Evolutionary conservation across 2,797 vertebrate species (phyloP).

Genomic region (Pogoniulus pusillus): DNA sequence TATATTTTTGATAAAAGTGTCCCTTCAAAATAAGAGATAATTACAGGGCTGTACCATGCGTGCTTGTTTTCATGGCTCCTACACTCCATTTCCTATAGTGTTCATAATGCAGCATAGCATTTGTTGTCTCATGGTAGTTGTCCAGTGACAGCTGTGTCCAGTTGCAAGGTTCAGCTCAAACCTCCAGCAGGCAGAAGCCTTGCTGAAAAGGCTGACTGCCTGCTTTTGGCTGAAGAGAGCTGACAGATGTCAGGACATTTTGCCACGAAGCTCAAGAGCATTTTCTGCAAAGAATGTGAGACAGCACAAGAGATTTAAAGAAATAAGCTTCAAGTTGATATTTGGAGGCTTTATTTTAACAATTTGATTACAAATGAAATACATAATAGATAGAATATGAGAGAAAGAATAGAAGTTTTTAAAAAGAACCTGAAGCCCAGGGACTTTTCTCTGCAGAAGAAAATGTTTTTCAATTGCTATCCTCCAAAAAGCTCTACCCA

Average conservation of each 20-base stretch:
- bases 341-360: not conserved
- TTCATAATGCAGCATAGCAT: not conserved
- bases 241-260: not conserved
- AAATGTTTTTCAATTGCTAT: not conserved
- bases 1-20: not conserved
- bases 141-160: not conserved
- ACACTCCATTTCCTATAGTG: fast-evolving
- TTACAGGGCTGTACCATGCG: not conserved
- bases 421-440: not conserved
- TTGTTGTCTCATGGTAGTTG: not conserved
- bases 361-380: not conserved
- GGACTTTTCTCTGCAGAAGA: not conserved
- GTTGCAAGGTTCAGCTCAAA: not conserved
- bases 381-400: not conserved
- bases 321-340: not conserved
- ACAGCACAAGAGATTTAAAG: not conserved
- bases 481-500: not conserved
- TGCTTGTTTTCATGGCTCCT: not conserved
- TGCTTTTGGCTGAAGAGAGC: not conserved
- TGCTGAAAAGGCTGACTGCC: not conserved
- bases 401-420: not conserved
- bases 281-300: not conserved
- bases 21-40: not conserved
- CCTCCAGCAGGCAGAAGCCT: not conserved
- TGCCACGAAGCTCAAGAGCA: not conserved